A percentile compares a stretch with the other conserved stretches of the same genome.
Evolutionary conservation across 2,888 invertebrate genomes (phyloP).

Genomic region (Nymphalis urticae): DNA sequence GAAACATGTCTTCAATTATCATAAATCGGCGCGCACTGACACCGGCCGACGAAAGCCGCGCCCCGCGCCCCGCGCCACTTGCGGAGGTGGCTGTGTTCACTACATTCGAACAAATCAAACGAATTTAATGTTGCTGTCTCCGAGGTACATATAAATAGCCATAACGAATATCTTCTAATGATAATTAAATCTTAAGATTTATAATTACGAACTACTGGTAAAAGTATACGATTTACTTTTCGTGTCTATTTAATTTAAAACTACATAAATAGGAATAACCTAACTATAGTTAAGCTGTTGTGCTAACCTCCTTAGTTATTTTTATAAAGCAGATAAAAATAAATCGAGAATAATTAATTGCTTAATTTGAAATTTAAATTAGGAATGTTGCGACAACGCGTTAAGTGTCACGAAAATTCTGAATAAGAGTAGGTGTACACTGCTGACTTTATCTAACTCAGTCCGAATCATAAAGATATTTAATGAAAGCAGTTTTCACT

Average conservation of each 20-base stretch:
- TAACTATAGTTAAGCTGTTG: too few relatives aligned
- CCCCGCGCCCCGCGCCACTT: slow-evolving; percentile 65
- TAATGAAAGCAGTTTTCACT: too few relatives aligned
- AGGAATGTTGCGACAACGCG: too few relatives aligned
- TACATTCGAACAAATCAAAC: slow-evolving; percentile 59
- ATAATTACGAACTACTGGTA: slow-evolving; percentile 4
- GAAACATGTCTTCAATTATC: slow-evolving; percentile 82
- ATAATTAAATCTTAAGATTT: slow-evolving; percentile 11
- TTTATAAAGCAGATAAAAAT: too few relatives aligned
- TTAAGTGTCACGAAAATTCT: too few relatives aligned
- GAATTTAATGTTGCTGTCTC: slow-evolving; percentile 48
- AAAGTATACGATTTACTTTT: not conserved
- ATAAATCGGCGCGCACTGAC: slow-evolving; percentile 78
- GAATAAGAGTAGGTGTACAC: too few relatives aligned
- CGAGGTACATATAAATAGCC: slow-evolving; percentile 43
- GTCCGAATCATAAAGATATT: too few relatives aligned
- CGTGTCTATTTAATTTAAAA: not conserved
- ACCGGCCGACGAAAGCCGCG: slow-evolving; percentile 68
- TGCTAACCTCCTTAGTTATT: too few relatives aligned
- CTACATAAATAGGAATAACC: too few relatives aligned
- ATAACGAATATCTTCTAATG: slow-evolving; percentile 32
- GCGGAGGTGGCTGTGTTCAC: slow-evolving; percentile 53
- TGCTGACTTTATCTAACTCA: too few relatives aligned
- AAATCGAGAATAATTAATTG: too few relatives aligned
- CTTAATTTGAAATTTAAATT: too few relatives aligned